Conservation (phyloP, 2,113 vertebrate species). For the Panurus biarmicus region DNA sequence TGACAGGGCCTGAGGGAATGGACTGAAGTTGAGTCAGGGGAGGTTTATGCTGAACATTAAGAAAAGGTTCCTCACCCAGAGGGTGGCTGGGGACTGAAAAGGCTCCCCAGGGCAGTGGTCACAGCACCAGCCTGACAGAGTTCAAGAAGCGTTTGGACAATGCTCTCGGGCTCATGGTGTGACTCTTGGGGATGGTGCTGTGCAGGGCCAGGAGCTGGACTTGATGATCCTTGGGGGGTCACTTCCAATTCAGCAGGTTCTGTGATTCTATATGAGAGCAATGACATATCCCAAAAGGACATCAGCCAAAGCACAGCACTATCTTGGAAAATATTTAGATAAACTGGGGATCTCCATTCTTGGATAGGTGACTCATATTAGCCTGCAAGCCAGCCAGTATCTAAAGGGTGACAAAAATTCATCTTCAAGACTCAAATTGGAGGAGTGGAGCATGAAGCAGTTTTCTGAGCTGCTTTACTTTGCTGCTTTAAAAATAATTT, state of each 20-base stretch:
- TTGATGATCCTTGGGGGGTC: not conserved
- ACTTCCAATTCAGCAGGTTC: not conserved
- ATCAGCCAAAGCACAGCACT: not conserved
- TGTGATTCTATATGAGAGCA: not conserved
- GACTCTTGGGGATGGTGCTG: not conserved
- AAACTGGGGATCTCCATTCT: not conserved
- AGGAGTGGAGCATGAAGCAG: not conserved
- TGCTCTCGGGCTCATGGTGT: fast-evolving
- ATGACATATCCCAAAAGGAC: not conserved
- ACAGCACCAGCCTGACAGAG: not conserved
- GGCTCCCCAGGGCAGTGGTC: not conserved
- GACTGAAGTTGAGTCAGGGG: not conserved
- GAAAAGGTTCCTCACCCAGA: not conserved
- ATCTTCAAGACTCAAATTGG: not conserved
- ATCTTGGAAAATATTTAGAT: not conserved
- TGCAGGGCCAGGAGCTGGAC: not conserved
- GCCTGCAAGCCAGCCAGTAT: not conserved
- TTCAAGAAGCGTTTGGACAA: not conserved
- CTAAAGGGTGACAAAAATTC: not conserved
- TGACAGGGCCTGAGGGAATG: fast-evolving
- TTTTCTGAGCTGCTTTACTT: not conserved
- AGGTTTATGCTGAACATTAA: not conserved
- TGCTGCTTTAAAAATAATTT: not conserved
- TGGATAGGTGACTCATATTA: not conserved
- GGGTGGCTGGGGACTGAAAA: not conserved